Evolutionary conservation across 2,797 vertebrate species (phyloP).

Genomic region (Poecilia velifera): DNA sequence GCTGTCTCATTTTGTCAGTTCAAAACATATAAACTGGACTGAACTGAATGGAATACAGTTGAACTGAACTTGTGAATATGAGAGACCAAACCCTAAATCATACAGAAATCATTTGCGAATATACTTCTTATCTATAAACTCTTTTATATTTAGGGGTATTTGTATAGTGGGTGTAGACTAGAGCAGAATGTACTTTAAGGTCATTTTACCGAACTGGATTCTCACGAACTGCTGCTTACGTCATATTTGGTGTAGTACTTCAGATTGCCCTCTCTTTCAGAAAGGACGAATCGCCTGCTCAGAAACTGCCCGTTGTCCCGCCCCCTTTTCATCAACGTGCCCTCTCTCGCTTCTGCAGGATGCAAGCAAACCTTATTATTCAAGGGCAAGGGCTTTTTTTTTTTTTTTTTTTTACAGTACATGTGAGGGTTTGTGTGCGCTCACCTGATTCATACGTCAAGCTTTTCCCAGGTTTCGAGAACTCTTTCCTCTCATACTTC

Average conservation of each 20-base stretch:
- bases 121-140: background rate
- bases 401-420: background rate
- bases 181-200: background rate
- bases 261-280: conserved; percentile 86
- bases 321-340: conserved; percentile 88
- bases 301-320: conserved; percentile 90
- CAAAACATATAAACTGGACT: background rate
- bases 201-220: background rate
- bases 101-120: background rate
- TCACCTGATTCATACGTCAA: conserved; percentile 82
- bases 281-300: conserved; percentile 87
- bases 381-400: background rate
- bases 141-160: conserved; percentile 10
- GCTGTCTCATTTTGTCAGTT: background rate
- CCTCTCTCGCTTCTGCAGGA: conserved; percentile 82
- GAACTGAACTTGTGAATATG: background rate
- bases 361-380: conserved; percentile 15
- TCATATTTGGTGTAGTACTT: conserved; percentile 91
- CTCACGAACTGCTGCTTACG: conserved; percentile 74
- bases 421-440: conserved; percentile 5
- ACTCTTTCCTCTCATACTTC: conserved; percentile 90
- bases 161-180: conserved; percentile 5
- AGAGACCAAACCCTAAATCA: conserved; percentile 3
- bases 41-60: background rate
- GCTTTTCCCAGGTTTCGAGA: conserved; percentile 70